Conservation (phyloP, 2,888 invertebrate species). For the Aethes cnicana region DNA sequence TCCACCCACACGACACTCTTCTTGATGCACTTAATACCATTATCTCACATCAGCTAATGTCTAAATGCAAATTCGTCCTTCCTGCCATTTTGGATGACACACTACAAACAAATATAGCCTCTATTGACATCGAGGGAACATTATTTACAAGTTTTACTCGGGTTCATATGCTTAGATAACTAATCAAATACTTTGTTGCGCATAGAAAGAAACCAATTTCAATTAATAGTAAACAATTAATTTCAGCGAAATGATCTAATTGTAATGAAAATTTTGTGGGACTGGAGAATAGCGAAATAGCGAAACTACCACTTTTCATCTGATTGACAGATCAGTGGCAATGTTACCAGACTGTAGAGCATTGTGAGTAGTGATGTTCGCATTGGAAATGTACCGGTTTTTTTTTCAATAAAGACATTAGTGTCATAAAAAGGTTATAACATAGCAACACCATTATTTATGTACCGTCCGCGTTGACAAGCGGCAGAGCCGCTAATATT, state of each 20-base stretch:
- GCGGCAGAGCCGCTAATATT: slow-evolving; percentile 22
- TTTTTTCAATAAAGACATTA: too few species aligned
- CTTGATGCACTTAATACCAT: slow-evolving; percentile 49
- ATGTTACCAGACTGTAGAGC: slow-evolving; percentile 23
- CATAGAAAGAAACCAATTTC: slow-evolving; percentile 3
- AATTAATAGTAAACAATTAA: slow-evolving; percentile 17
- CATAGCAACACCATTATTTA: slow-evolving; percentile 23
- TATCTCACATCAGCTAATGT: slow-evolving; percentile 49
- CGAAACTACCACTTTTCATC: slow-evolving; percentile 38
- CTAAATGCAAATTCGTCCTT: slow-evolving; percentile 58
- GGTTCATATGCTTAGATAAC: slow-evolving; percentile 6
- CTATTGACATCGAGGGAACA: slow-evolving; percentile 61
- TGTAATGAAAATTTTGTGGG: slow-evolving; percentile 23
- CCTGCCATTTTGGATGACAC: slow-evolving; percentile 78
- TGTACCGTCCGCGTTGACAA: slow-evolving; percentile 6
- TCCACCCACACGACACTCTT: slow-evolving; percentile 56
- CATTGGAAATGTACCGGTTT: slow-evolving; percentile 9
- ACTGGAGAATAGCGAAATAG: slow-evolving; percentile 18
- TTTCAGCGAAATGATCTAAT: slow-evolving; percentile 19
- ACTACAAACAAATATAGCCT: slow-evolving; percentile 66
- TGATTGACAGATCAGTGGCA: slow-evolving; percentile 33
- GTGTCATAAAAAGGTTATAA: background rate
- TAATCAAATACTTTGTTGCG: slow-evolving; percentile 16
- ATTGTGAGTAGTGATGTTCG: background rate
- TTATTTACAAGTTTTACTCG: slow-evolving; percentile 28